Evolutionary conservation across 35 echinoderm and acorn worm species (phyloP), one percentile per base, ranked within the genome.

Genomic region (Ophioderma brevispina): DNA sequence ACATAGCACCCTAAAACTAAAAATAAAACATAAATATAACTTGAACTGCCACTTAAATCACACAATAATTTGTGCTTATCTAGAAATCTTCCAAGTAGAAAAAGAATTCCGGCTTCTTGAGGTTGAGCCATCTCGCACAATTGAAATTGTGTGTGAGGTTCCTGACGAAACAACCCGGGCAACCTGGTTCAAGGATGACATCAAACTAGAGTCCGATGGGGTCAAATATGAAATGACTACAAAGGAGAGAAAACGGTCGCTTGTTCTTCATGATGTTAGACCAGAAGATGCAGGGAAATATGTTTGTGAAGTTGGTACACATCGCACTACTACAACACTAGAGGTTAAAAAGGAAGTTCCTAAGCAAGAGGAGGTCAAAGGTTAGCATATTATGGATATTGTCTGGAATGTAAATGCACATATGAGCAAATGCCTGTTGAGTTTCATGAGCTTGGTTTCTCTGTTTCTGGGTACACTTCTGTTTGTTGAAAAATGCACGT

Each of bases 131-230:
- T 70, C 59, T 70, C 59, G 28, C 59, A 70, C 59, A 4, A 30
- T 70, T 70, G 59, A 70, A 70, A 70, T 70, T 70, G 59, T 70
- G 23, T 92, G 91, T 87, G 91, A 87, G 55, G 13, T 82, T 23
- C 59, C 85, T 38, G 86, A 92, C 46, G 91, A 92, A 79, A 86
- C 76, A 49, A 46, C 56, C 19, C 84, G 40, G 21, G 78, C 78
- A 28, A 86, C 87, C 50, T 92, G 91, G 91, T 76, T 81, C 39
- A 92, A 92, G 55, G 78, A 82, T 55, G 85, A 87, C 76, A 39
- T 41, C 31, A 23, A 40, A 55, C 84, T 52, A 15, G 77, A 80
- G 55, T 49, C 85, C 3, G 35, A 46, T 11, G 78, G 79, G 19
- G 77, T 79, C n/a, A 92, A 87, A 87, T 87, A 85, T 30, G 78